phyloP scores from a whole-genome alignment of 2,113 vertebrate species.

The Benitochromis conjunctus region DNA sequence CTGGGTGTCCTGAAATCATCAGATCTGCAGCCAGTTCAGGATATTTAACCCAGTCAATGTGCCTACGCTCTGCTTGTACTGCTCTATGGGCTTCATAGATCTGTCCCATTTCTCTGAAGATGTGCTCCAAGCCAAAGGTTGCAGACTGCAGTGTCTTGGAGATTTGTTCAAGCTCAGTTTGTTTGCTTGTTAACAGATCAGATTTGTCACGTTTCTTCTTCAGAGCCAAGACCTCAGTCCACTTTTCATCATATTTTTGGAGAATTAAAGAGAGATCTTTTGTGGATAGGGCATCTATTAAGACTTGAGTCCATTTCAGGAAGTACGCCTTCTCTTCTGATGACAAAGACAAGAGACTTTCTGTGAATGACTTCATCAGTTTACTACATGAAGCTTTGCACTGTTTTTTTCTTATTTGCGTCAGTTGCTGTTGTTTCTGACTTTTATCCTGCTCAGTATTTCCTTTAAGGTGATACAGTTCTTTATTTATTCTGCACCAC shows the following conservation, averaged over 20 bases:
- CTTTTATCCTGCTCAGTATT: slow-evolving; percentile 46
- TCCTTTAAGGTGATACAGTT: slow-evolving; percentile 57
- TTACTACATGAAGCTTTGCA: background rate
- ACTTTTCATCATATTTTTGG: rapidly evolving
- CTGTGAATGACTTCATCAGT: slow-evolving; percentile 19
- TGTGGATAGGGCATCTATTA: background rate
- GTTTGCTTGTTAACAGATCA: rapidly evolving
- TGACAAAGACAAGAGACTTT: no score
- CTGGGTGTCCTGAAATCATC: rapidly evolving
- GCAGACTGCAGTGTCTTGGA: no score
- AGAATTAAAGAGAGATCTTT: rapidly evolving
- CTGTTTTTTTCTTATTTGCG: slow-evolving; percentile 58
- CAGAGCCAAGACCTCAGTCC: background rate
- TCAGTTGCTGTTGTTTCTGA: no score
- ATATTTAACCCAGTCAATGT: rapidly evolving
- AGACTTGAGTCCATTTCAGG: no score
- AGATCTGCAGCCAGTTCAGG: background rate
- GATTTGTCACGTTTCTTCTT: background rate
- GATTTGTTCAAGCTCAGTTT: rapidly evolving
- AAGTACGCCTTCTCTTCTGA: no score
- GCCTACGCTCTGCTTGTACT: rapidly evolving
- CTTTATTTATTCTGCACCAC: slow-evolving; percentile 69
- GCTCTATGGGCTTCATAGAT: no score
- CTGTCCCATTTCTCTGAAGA: no score
- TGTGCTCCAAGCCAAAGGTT: no score